phyloP scores from a whole-genome alignment of 53 echinoderm and acorn worm genomes.

The Apostichopus leukothele region DNA sequence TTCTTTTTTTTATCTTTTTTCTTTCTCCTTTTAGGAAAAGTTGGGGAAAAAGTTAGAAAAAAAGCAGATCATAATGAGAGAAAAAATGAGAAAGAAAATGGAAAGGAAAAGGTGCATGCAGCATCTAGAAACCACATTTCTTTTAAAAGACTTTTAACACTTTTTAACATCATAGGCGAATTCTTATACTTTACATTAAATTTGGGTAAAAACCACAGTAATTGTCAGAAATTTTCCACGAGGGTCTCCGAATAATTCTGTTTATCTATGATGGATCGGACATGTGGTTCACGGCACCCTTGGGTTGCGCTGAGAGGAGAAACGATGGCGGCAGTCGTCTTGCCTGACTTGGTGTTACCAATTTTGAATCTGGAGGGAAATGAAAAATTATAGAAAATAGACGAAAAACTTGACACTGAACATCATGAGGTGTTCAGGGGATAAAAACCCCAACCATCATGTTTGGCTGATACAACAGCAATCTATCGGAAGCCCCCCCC shows the following conservation, averaged over 20 bases:
- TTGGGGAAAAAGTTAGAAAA: neutral
- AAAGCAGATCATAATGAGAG: too few species aligned
- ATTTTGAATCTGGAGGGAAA: neutral
- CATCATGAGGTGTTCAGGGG: neutral
- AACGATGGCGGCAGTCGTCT: neutral
- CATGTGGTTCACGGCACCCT: neutral
- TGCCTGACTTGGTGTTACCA: neutral
- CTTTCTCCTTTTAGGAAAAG: neutral
- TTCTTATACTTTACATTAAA: neutral
- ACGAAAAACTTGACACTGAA: neutral
- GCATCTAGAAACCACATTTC: constrained; percentile 23
- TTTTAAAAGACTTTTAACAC: neutral
- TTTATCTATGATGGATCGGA: neutral
- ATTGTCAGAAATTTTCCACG: too few species aligned
- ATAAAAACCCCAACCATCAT: too few species aligned
- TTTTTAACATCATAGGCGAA: constrained; percentile 14
- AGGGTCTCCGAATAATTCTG: too few species aligned
- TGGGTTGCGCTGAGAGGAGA: neutral
- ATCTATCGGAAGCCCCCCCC: too few species aligned
- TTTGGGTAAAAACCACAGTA: too few species aligned
- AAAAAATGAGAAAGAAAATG: neutral
- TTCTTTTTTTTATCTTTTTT: too few species aligned
- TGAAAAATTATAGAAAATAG: neutral
- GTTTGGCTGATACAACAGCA: too few species aligned
- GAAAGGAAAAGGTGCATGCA: constrained; percentile 21